Conservation (phyloP, 2,888 invertebrate species). For the Phortica magna region DNA sequence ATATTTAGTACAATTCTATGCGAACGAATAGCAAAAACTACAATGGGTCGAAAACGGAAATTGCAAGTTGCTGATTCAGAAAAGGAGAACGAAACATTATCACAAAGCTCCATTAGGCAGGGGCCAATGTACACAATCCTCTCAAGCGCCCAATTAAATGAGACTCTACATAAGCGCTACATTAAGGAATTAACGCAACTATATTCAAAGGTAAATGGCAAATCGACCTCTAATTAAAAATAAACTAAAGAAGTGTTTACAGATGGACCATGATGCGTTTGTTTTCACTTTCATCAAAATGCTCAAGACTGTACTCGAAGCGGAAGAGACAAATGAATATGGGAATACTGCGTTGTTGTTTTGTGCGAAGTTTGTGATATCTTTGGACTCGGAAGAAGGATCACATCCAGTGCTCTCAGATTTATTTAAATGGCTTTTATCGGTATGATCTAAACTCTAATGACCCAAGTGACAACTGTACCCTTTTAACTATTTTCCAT, state of each 20-base stretch:
- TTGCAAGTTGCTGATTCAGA: constrained; percentile 59
- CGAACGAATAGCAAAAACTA: constrained; percentile 25
- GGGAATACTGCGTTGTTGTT: constrained; percentile 85
- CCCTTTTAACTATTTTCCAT: neutral
- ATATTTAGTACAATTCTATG: neutral
- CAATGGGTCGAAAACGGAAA: constrained; percentile 67
- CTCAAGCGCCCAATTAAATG: constrained; percentile 82
- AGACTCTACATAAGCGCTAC: constrained; percentile 83
- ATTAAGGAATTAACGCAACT: constrained; percentile 82
- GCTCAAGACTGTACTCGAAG: constrained; percentile 82
- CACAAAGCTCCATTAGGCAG: constrained; percentile 51
- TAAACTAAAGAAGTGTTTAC: constrained; percentile 52
- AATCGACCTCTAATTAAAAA: neutral
- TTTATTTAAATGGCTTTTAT: constrained; percentile 70
- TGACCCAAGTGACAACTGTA: constrained; percentile 27
- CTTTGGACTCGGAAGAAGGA: constrained; percentile 79
- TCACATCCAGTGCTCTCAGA: constrained; percentile 72
- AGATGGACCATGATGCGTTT: constrained; percentile 81
- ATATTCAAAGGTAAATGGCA: constrained; percentile 81
- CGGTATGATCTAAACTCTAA: constrained; percentile 48
- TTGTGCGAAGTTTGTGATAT: constrained; percentile 84
- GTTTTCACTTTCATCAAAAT: constrained; percentile 83
- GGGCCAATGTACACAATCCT: constrained; percentile 79
- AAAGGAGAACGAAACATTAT: constrained; percentile 58
- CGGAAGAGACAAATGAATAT: constrained; percentile 83